Conservation (phyloP, 2,113 vertebrate genomes). For the Henicopernis longicauda region DNA sequence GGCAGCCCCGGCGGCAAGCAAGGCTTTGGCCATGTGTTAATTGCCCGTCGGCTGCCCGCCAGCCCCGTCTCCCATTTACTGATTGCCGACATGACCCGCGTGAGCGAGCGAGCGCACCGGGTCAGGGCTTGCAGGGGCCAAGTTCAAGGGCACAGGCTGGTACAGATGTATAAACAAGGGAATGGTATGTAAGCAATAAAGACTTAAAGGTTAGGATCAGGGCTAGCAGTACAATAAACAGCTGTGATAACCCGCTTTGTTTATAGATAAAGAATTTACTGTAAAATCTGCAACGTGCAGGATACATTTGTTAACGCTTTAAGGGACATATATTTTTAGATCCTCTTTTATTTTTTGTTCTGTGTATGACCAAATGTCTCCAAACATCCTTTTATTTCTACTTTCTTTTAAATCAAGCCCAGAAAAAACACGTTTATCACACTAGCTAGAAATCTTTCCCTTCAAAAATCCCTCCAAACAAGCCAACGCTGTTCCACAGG, state of each 20-base stretch:
- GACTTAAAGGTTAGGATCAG: slow-evolving; percentile 77
- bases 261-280: slow-evolving; percentile 80
- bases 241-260: slow-evolving; percentile 78
- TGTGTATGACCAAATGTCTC: not conserved
- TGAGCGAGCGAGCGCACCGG: slow-evolving; percentile 38
- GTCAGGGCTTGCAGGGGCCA: slow-evolving; percentile 66
- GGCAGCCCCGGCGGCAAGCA: slow-evolving; percentile 24
- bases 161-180: slow-evolving; percentile 78
- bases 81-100: slow-evolving; percentile 53
- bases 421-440: not conserved
- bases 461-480: not conserved
- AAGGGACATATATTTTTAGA: slow-evolving; percentile 13
- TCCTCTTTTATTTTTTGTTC: not conserved
- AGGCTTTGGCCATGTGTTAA: slow-evolving; percentile 67
- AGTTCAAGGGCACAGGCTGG: slow-evolving; percentile 81
- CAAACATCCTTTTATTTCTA: not conserved
- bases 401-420: slow-evolving; percentile 3
- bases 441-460: slow-evolving; percentile 13
- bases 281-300: slow-evolving; percentile 59
- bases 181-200: slow-evolving; percentile 80
- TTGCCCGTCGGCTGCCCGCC: slow-evolving; percentile 66
- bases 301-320: slow-evolving; percentile 67
- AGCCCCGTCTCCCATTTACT: slow-evolving; percentile 63
- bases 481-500: not conserved
- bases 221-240: slow-evolving; percentile 76